Evolutionary conservation across 1,140 invertebrate genomes (phyloP).

Genomic region (Drosophila kohkoa): DNA sequence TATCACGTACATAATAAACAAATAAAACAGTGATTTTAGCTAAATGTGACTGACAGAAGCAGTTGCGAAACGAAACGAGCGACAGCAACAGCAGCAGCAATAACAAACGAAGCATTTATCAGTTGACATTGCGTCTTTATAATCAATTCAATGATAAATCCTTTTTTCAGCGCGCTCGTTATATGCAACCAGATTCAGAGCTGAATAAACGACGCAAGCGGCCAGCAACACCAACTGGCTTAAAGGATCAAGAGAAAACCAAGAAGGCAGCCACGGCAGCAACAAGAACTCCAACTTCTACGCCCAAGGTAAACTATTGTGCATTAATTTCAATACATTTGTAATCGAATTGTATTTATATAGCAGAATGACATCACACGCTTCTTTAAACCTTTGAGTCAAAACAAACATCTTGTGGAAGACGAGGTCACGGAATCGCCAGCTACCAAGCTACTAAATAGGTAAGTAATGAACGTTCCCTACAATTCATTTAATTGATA

Average conservation of each 20-base stretch:
- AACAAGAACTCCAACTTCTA: conserved; percentile 40
- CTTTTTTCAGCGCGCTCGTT: conserved; percentile 67
- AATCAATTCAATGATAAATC: conserved; percentile 27
- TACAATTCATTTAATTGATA: neutral
- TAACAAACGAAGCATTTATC: conserved; percentile 47
- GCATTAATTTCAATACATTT: neutral
- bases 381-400: conserved; percentile 59
- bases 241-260: conserved; percentile 35
- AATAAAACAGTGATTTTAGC: conserved; percentile 81
- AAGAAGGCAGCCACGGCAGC: conserved; percentile 6
- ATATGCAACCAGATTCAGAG: conserved; percentile 74
- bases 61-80: conserved; percentile 38
- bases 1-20: conserved; percentile 78
- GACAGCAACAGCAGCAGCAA: conserved; percentile 51
- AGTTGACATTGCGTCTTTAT: conserved; percentile 27
- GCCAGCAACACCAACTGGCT: conserved; percentile 52
- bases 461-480: conserved; percentile 25
- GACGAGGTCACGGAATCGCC: conserved; percentile 60
- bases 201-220: conserved; percentile 57
- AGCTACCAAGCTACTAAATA: conserved; percentile 71
- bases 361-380: conserved; percentile 68
- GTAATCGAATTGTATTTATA: conserved; percentile 3
- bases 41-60: conserved; percentile 70
- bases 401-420: conserved; percentile 25
- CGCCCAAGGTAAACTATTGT: conserved; percentile 45